These are phyloP conservation scores for Lingula anatina DNA, from an alignment of 2,888 invertebrate species.

Conservation along the genomic window DNA sequence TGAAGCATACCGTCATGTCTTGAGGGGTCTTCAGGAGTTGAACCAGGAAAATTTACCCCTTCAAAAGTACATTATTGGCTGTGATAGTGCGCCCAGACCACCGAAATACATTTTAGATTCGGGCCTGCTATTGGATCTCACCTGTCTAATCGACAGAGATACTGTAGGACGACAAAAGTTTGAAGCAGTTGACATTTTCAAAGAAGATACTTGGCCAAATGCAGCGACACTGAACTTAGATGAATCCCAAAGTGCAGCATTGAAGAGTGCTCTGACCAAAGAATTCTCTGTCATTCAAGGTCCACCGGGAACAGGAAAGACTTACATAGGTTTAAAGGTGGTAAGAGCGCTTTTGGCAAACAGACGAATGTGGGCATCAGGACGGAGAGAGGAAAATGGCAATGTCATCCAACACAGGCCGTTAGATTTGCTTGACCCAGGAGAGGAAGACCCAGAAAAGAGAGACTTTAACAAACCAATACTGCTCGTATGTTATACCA, in stretches of 20 bases:
- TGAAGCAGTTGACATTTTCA: no score
- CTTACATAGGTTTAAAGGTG: constrained; percentile 72
- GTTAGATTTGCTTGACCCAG: no score
- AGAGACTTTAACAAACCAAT: constrained; percentile 27
- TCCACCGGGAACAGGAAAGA: constrained; percentile 85
- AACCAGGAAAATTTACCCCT: constrained; percentile 29
- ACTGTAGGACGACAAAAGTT: no score
- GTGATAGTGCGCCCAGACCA: constrained; percentile 16
- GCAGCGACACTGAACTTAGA: constrained; percentile 28
- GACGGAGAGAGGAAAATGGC: constrained; percentile 5
- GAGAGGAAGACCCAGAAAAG: no score
- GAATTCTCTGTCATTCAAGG: constrained; percentile 54
- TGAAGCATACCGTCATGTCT: constrained; percentile 73
- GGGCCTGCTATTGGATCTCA: neutral
- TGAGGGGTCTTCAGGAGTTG: constrained; percentile 64
- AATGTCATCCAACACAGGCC: no score
- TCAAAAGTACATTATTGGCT: constrained; percentile 20
- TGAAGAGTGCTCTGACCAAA: constrained; percentile 36
- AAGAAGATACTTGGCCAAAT: constrained; percentile 25
- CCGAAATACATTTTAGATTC: constrained; percentile 19
- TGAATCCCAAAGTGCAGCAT: constrained; percentile 35
- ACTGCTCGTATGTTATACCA: constrained; percentile 49
- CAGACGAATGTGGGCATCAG: constrained; percentile 49
- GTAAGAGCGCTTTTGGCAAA: constrained; percentile 63
- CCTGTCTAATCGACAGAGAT: no score